Evolutionary conservation across 2,888 invertebrate genomes (phyloP).

Genomic region (Proisotoma minuta): DNA sequence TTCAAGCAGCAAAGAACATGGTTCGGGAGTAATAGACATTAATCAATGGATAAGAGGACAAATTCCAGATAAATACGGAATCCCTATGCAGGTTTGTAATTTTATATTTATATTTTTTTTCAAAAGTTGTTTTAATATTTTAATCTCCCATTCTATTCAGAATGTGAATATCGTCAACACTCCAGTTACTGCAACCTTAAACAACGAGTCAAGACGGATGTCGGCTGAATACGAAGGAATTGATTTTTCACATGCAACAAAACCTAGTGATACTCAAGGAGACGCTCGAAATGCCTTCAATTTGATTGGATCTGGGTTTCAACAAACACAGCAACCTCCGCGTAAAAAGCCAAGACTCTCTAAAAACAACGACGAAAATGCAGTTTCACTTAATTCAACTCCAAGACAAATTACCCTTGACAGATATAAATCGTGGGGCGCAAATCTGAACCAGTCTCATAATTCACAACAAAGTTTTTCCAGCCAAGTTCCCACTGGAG

Average conservation of each 20-base stretch:
- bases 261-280: no score
- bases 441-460: conserved; percentile 1
- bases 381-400: neutral
- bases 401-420: conserved; percentile 22
- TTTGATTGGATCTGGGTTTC: neutral
- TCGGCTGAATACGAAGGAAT: no score
- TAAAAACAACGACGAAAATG: neutral
- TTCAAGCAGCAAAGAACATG: neutral
- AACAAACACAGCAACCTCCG: neutral
- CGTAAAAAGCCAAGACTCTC: neutral
- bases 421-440: conserved; percentile 17
- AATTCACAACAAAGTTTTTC: neutral
- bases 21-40: neutral
- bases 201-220: no score
- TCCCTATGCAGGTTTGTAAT: neutral
- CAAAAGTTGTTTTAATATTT: no score
- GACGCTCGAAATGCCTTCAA: neutral
- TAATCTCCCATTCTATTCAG: no score
- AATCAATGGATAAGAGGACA: neutral
- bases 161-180: neutral
- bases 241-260: no score
- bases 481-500: neutral
- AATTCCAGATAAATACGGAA: neutral
- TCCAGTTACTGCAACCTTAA: no score
- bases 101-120: no score